A percentile compares a stretch with the other conserved stretches of the same genome.
Evolutionary conservation across 2,113 vertebrate species (phyloP).

Genomic region (Acinonyx jubatus): DNA sequence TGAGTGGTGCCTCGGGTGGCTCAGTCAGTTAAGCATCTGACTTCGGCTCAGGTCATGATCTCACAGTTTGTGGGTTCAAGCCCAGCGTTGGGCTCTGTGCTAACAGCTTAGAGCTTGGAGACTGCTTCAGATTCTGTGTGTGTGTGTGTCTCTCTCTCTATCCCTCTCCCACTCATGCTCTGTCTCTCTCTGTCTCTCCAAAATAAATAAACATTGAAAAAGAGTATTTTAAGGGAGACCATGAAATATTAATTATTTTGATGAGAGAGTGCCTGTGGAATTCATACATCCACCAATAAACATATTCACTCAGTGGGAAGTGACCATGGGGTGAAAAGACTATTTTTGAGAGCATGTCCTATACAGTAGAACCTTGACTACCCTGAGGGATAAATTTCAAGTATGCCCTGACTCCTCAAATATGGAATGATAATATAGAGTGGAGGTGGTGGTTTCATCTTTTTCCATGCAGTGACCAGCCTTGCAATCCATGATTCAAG

Average conservation of each 20-base stretch:
- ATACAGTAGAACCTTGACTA: background rate
- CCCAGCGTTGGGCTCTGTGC: no score
- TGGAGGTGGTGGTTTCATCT: background rate
- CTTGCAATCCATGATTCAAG: background rate
- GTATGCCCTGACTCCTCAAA: background rate
- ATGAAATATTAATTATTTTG: background rate
- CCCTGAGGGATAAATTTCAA: background rate
- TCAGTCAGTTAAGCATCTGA: no score
- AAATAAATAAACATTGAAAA: no score
- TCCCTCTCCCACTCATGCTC: no score
- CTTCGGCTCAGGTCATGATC: no score
- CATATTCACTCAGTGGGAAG: background rate
- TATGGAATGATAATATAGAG: background rate
- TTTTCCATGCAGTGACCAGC: background rate
- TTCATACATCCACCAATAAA: background rate
- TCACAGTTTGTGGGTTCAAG: no score
- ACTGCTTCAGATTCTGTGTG: no score
- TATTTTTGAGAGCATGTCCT: background rate
- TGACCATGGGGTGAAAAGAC: background rate
- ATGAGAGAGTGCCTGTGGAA: background rate
- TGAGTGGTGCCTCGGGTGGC: no score
- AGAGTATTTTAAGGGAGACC: no score
- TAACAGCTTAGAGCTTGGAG: no score
- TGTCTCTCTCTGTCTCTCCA: no score
- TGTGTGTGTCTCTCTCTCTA: no score